Base-by-base conservation (phyloP, 2,797 vertebrate genomes). In the Macrochelys suwanniensis region DNA sequence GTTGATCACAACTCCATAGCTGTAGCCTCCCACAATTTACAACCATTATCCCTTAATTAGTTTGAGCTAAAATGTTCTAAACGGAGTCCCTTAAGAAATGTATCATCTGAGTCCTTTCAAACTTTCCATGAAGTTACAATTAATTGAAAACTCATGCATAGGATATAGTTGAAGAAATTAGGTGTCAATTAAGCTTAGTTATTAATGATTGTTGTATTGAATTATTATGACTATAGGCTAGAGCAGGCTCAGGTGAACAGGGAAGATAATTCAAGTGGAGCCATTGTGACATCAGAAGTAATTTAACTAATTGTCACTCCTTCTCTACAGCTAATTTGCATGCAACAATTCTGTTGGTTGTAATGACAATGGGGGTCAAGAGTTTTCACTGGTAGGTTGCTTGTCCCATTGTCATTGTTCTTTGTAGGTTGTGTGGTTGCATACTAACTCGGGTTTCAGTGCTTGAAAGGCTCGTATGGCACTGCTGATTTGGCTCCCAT, bases 341-440 rank as follows among this genome's bases (percentile, higher is more conserved):
- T n/a, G 42, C 50, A 83, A 7, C 56, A 28, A 10, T 45, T 89
- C 7, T 31, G 26, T 0, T 0, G 42, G 19, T 28, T 49, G 3
- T 59, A 1, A 21, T 11, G 45, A 74, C 28, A 53, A 53, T 53
- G 16, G 23, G 19, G 1, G 0, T 7, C 1, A 56, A 26, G 1
- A 59, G 2, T 90, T 84, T 42, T 47, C 6, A 25, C 12, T 33
- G 45, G 15, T 53, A 47, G 45, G 13, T 83, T 85, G 15, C 68
- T 83, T 71, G 15, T 84, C 47, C 0, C 61, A 65, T 65, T 7
- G 10, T 56, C 54, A 26, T 56, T 56, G 21, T 56, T 56, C 23
- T 56, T 56, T 56, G 19, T 56, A 56, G 23, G 54, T 56, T 56
- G 54, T 26, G 54, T 56, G 23, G 25, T 26, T 56, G 54, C 25